A percentile compares a stretch with the other conserved stretches of the same genome.
Conservation (phyloP, 1,140 invertebrate genomes). For the Lithobius niger region DNA sequence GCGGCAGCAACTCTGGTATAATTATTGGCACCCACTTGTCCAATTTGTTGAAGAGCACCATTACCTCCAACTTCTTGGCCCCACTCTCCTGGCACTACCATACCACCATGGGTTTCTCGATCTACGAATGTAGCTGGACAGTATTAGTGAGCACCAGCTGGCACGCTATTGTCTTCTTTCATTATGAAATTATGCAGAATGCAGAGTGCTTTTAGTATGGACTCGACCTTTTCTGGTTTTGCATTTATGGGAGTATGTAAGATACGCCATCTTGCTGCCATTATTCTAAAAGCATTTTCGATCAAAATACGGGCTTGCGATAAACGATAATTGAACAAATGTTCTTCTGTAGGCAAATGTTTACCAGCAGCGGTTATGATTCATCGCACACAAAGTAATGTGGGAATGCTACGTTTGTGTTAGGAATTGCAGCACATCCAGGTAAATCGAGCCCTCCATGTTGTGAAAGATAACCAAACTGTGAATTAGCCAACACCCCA, state of each 20-base stretch:
- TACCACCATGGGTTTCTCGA: not conserved
- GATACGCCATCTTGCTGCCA: constrained; percentile 17
- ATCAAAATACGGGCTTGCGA: constrained; percentile 21
- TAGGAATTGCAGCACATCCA: not conserved
- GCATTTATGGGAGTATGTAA: constrained; percentile 15
- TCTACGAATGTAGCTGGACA: not conserved
- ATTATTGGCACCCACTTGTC: too few relatives aligned
- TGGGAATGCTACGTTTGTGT: not conserved
- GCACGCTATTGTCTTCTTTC: not conserved
- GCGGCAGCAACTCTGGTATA: too few relatives aligned
- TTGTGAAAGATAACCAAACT: not conserved
- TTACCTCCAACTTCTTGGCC: too few relatives aligned
- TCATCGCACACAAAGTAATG: constrained; percentile 33
- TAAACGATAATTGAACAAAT: constrained; percentile 23
- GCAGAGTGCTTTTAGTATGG: constrained; percentile 10
- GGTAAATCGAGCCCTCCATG: not conserved
- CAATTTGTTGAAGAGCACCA: too few relatives aligned
- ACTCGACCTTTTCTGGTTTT: constrained; percentile 8
- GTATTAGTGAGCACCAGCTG: not conserved
- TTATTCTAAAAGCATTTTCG: constrained; percentile 25
- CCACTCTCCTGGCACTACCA: not conserved
- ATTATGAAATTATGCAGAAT: constrained; percentile 15
- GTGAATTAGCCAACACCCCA: constrained; percentile 23
- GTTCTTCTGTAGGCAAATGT: constrained; percentile 24
- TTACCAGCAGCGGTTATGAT: constrained; percentile 31